These are phyloP conservation scores for Emmelina monodactyla DNA, from an alignment of 2,888 invertebrate species.

Conservation along the genomic window DNA sequence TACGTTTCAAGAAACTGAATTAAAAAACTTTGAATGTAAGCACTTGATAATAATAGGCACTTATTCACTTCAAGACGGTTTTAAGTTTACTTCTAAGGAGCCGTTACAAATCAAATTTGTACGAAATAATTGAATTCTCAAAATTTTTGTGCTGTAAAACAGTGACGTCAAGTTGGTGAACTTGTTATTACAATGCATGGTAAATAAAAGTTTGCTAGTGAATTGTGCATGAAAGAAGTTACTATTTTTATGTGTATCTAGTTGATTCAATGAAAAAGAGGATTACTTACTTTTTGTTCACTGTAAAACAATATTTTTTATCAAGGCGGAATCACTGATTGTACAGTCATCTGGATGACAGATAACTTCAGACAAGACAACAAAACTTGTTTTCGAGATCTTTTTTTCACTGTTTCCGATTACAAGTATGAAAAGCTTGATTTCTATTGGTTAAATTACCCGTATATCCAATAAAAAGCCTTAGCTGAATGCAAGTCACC, in stretches of 20 bases:
- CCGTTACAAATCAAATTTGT: not conserved
- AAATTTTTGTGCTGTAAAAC: slow-evolving; percentile 37
- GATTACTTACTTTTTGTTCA: slow-evolving; percentile 40
- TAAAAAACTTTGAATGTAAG: too few species aligned
- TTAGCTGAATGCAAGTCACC: too few species aligned
- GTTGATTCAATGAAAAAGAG: slow-evolving; percentile 11
- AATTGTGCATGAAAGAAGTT: not conserved
- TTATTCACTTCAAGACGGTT: too few species aligned
- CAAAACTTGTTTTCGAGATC: too few species aligned
- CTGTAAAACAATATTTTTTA: slow-evolving; percentile 30
- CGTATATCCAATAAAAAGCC: too few species aligned
- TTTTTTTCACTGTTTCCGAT: too few species aligned
- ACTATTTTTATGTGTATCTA: not conserved
- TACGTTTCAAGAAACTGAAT: too few species aligned
- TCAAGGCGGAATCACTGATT: slow-evolving; percentile 51
- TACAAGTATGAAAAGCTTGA: too few species aligned
- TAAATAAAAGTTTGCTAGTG: not conserved
- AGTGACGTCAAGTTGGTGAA: slow-evolving; percentile 49
- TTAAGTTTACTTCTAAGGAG: too few species aligned
- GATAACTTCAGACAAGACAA: slow-evolving; percentile 21
- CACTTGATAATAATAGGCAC: not conserved
- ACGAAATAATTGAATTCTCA: not conserved
- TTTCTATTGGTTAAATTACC: too few species aligned
- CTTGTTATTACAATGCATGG: slow-evolving; percentile 12
- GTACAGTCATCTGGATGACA: slow-evolving; percentile 58